These are phyloP conservation scores for Plagodis dolabraria DNA, from an alignment of 2,888 invertebrate species.

Conservation along the genomic window DNA sequence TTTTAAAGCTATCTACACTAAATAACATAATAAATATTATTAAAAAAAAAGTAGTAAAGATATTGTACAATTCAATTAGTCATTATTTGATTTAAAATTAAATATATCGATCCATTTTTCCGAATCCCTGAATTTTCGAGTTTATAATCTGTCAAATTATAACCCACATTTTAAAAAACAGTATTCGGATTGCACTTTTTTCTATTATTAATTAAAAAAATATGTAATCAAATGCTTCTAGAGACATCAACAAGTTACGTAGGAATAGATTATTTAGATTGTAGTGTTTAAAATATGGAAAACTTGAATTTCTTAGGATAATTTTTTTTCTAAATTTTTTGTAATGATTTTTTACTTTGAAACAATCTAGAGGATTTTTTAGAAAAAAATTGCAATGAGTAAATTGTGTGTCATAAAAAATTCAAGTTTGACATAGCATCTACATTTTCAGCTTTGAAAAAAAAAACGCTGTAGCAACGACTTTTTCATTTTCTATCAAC, in stretches of 20 bases:
- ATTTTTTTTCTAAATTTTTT: not conserved
- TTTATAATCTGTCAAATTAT: conserved; percentile 21
- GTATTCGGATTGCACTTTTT: conserved; percentile 54
- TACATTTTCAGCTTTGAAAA: conserved; percentile 67
- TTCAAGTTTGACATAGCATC: conserved; percentile 52
- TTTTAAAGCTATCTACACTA: too few relatives aligned
- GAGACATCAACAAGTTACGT: conserved; percentile 50
- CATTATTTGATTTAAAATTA: too few relatives aligned
- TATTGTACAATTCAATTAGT: too few relatives aligned
- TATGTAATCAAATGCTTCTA: conserved; percentile 44
- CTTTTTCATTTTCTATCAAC: conserved; percentile 33
- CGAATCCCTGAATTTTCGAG: conserved; percentile 12
- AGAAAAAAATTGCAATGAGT: too few relatives aligned
- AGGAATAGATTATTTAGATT: conserved; percentile 43
- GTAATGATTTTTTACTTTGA: not conserved
- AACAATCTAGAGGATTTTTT: too few relatives aligned
- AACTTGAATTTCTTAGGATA: conserved; percentile 43
- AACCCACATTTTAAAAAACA: conserved; percentile 30
- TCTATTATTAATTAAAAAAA: conserved; percentile 38
- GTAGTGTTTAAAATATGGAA: conserved; percentile 44
- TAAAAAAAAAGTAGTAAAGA: too few relatives aligned
- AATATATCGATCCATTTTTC: conserved; percentile 3
- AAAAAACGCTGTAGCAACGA: conserved; percentile 38
- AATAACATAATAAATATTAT: too few relatives aligned
- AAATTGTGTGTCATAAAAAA: conserved; percentile 42